Conservation (phyloP, 1,140 invertebrate species). For the Harlomillsia oculata region DNA sequence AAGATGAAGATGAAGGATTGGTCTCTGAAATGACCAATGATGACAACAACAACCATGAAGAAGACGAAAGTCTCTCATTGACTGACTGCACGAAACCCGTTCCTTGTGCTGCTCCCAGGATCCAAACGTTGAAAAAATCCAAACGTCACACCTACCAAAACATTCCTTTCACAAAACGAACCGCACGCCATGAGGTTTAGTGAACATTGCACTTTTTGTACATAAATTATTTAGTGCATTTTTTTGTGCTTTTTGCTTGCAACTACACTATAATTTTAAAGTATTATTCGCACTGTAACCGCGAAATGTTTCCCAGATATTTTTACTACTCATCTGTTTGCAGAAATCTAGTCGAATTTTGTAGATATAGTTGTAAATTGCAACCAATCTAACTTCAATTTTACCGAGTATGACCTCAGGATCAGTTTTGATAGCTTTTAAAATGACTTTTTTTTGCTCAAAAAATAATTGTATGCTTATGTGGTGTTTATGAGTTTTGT, state of each 20-base stretch:
- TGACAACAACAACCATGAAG: conserved; percentile 1
- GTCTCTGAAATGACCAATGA: conserved; percentile 17
- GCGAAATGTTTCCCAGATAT: neutral
- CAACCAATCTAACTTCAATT: too few species aligned
- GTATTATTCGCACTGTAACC: neutral
- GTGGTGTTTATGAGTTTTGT: too few species aligned
- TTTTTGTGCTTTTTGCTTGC: neutral
- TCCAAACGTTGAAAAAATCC: conserved; percentile 34
- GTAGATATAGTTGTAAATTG: neutral
- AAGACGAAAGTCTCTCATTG: conserved; percentile 3
- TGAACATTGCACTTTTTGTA: conserved; percentile 14
- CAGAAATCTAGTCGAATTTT: neutral
- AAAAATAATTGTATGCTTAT: too few species aligned
- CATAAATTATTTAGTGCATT: neutral
- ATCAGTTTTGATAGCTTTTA: too few species aligned
- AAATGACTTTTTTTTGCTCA: too few species aligned
- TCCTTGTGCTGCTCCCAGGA: conserved; percentile 35
- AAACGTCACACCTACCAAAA: conserved; percentile 38
- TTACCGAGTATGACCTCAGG: too few species aligned
- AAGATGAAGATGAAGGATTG: conserved; percentile 5
- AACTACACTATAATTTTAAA: neutral
- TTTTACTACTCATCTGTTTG: neutral
- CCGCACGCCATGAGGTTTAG: conserved; percentile 30
- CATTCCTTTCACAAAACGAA: conserved; percentile 38
- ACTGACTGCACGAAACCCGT: conserved; percentile 6